phyloP scores from a whole-genome alignment of 2,888 invertebrate species.

The Camptogramma bilineatum region DNA sequence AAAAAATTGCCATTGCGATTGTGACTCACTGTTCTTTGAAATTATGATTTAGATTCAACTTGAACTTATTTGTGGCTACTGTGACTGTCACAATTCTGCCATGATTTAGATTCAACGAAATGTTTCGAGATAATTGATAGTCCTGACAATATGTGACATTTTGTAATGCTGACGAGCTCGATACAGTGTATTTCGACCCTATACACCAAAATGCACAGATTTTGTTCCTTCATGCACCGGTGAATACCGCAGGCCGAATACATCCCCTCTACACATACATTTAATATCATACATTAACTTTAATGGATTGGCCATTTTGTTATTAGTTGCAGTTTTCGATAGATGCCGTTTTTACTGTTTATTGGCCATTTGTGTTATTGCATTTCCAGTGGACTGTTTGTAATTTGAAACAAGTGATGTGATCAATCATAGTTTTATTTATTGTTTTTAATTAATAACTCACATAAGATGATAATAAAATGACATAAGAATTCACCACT shows the following conservation, averaged over 20 bases:
- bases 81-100: too few relatives aligned
- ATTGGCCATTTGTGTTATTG: slow-evolving; percentile 42
- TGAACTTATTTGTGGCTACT: too few relatives aligned
- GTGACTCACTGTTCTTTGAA: too few relatives aligned
- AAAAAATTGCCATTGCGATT: too few relatives aligned
- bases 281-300: slow-evolving; percentile 70
- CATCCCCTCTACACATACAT: slow-evolving; percentile 63
- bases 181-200: slow-evolving; percentile 39
- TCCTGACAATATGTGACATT: not conserved
- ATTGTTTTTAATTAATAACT: too few relatives aligned
- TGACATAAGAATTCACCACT: too few relatives aligned
- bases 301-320: slow-evolving; percentile 81
- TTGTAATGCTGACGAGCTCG: not conserved
- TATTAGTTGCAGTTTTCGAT: slow-evolving; percentile 58
- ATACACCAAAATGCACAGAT: slow-evolving; percentile 65
- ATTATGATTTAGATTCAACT: too few relatives aligned
- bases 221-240: slow-evolving; percentile 70
- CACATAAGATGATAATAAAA: too few relatives aligned
- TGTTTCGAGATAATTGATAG: too few relatives aligned
- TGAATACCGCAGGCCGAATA: slow-evolving; percentile 61
- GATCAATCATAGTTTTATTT: not conserved
- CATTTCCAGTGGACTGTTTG: slow-evolving; percentile 14
- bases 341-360: slow-evolving; percentile 43
- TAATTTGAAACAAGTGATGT: slow-evolving; percentile 9
- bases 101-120: too few relatives aligned